Evolutionary conservation across 2,797 vertebrate species (phyloP).

Genomic region (Scolopax rusticola): DNA sequence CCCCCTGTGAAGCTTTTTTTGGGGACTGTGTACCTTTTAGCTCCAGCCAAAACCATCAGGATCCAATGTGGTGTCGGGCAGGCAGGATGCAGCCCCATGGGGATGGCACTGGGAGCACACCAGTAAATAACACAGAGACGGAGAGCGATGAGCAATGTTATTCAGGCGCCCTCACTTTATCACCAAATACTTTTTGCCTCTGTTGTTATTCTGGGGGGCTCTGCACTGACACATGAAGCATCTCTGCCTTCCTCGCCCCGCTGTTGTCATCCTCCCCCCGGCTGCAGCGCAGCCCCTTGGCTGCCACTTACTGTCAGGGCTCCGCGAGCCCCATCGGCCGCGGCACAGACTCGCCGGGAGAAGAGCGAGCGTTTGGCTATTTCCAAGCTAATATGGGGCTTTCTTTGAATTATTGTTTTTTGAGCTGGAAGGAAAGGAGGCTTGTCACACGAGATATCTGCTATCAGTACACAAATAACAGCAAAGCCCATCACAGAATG

Average conservation of each 20-base stretch:
- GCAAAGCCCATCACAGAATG: slow-evolving; percentile 55
- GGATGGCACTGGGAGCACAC: background rate
- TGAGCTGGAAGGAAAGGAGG: slow-evolving; percentile 68
- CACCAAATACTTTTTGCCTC: background rate
- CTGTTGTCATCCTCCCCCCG: background rate
- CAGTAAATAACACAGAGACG: background rate
- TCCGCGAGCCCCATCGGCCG: background rate
- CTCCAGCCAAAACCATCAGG: background rate
- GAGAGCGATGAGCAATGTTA: background rate
- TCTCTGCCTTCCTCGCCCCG: background rate
- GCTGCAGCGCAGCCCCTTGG: background rate
- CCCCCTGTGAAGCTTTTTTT: background rate
- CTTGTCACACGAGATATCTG: slow-evolving; percentile 75
- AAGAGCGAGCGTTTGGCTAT: slow-evolving; percentile 27
- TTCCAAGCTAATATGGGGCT: slow-evolving; percentile 58
- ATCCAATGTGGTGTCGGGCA: background rate
- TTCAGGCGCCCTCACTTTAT: background rate
- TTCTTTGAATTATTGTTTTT: slow-evolving; percentile 73
- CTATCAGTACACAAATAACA: slow-evolving; percentile 77
- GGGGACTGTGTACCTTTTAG: background rate
- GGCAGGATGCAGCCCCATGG: background rate
- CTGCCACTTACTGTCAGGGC: slow-evolving; percentile 40
- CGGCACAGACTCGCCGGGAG: accelerated
- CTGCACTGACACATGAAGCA: background rate
- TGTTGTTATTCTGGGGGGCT: background rate